Evolutionary conservation across 2,888 invertebrate genomes (phyloP).

Genomic region (Hydroisotoma schaefferi): DNA sequence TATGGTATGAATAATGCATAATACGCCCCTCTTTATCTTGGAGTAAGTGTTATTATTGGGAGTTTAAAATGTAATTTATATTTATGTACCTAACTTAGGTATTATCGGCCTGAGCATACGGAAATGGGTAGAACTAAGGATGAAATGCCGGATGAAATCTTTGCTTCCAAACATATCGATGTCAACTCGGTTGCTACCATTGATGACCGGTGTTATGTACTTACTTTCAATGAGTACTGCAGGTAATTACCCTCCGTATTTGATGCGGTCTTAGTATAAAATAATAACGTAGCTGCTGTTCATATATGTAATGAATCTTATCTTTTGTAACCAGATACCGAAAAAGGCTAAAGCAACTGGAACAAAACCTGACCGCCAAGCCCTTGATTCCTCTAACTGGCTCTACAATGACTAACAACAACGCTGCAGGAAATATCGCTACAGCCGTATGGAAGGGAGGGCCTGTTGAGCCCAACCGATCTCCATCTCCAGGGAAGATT

Average conservation of each 20-base stretch:
- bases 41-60: neutral
- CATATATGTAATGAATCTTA: neutral
- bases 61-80: neutral
- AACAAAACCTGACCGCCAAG: constrained; percentile 69
- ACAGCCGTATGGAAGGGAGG: constrained; percentile 43
- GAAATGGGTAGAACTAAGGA: constrained; percentile 76
- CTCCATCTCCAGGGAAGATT: constrained; percentile 62
- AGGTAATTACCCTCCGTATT: constrained; percentile 65
- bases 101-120: constrained; percentile 95
- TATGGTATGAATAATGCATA: constrained; percentile 36
- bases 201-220: constrained; percentile 94
- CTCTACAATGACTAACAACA: constrained; percentile 36
- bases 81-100: constrained; percentile 58
- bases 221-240: constrained; percentile 95
- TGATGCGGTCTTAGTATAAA: neutral
- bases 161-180: constrained; percentile 92
- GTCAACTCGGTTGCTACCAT: constrained; percentile 95
- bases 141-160: constrained; percentile 86
- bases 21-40: no score
- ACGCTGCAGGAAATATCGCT: constrained; percentile 43
- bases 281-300: neutral
- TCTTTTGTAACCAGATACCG: constrained; percentile 66
- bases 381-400: constrained; percentile 65
- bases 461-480: constrained; percentile 17
- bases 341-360: constrained; percentile 71